Conservation (phyloP, 2,113 vertebrate genomes). For the Corythornis vintsioides region DNA sequence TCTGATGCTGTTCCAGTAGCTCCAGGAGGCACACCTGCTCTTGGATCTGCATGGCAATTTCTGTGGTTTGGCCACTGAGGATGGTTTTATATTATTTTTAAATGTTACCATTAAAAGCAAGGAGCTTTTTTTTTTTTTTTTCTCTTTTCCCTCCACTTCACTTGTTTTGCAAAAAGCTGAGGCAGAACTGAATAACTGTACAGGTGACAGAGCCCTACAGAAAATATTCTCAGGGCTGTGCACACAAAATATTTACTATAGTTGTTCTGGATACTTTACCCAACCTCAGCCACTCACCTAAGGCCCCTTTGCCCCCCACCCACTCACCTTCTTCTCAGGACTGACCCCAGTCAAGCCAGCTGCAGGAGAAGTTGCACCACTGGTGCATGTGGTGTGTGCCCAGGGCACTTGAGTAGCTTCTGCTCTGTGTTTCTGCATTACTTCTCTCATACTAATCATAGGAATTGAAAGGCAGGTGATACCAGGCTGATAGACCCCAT, state of each 20-base stretch:
- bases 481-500: neutral
- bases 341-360: accelerated
- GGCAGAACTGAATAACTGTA: neutral
- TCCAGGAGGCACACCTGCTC: slow-evolving; percentile 69
- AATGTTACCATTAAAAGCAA: neutral
- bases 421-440: neutral
- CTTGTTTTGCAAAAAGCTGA: neutral
- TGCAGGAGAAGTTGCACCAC: neutral
- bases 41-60: slow-evolving; percentile 64
- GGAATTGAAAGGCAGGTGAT: neutral
- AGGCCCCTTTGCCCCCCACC: neutral
- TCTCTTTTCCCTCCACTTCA: neutral
- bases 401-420: neutral
- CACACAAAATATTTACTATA: neutral
- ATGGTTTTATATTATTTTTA: slow-evolving; percentile 32
- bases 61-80: slow-evolving; percentile 61
- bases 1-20: slow-evolving; percentile 71
- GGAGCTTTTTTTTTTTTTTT: neutral
- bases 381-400: neutral
- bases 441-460: neutral
- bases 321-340: accelerated
- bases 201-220: neutral
- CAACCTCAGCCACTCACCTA: neutral
- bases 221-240: neutral
- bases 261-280: neutral